Conservation (phyloP, 1,140 invertebrate species). For the Nephila pilipes region DNA sequence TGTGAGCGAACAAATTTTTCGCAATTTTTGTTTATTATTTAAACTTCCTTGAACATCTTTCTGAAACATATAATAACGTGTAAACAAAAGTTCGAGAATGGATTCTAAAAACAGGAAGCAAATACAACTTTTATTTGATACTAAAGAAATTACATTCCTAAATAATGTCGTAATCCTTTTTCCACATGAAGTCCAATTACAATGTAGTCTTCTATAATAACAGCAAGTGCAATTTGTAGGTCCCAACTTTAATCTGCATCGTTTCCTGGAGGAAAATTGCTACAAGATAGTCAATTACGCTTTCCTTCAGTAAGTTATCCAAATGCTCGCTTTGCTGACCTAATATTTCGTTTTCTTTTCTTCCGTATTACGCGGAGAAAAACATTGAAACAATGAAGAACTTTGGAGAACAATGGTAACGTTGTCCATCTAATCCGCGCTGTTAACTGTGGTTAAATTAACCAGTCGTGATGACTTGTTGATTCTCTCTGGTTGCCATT, state of each 20-base stretch:
- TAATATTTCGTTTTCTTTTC: conserved; percentile 4
- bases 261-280: conserved; percentile 13
- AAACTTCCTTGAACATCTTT: not conserved
- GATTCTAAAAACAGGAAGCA: not conserved
- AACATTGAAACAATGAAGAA: conserved; percentile 12
- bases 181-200: not conserved
- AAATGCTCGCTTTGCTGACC: not conserved
- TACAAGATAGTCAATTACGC: conserved; percentile 9
- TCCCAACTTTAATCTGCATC: not conserved
- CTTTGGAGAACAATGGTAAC: not conserved
- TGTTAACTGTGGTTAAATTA: conserved; percentile 28
- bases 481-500: not conserved
- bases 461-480: not conserved
- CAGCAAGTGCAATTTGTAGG: not conserved
- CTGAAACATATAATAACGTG: not conserved
- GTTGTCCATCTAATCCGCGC: not conserved
- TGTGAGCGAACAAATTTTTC: not conserved
- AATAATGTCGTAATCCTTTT: not conserved
- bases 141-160: not conserved
- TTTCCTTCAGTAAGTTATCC: not conserved
- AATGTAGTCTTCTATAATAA: not conserved
- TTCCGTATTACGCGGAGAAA: conserved; percentile 17
- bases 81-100: not conserved
- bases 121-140: not conserved
- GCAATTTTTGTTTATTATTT: not conserved